Conservation (phyloP, 2,113 vertebrate genomes). For the Trichomycterus rosablanca region DNA sequence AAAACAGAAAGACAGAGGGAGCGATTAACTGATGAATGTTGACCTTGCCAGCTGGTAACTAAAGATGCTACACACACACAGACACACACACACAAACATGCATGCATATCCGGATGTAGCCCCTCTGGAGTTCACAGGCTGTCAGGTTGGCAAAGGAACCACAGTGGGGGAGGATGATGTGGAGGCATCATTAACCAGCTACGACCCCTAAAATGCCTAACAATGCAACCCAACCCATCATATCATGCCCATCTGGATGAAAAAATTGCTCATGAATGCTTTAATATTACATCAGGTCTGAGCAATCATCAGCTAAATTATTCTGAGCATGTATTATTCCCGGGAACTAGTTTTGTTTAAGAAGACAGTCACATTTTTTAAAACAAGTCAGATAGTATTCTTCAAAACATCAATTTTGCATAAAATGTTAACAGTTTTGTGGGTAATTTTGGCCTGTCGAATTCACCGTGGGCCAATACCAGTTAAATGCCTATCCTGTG, state of each 20-base stretch:
- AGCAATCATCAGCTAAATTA: neutral
- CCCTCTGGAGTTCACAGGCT: constrained; percentile 46
- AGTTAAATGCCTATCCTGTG: no score
- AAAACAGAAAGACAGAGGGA: constrained; percentile 43
- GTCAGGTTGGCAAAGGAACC: constrained; percentile 45
- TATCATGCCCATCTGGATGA: neutral
- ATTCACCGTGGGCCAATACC: no score
- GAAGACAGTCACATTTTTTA: neutral
- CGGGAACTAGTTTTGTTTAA: neutral
- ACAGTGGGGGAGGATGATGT: constrained; percentile 30
- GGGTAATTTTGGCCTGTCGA: no score
- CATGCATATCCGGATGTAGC: constrained; percentile 24
- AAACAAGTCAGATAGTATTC: neutral
- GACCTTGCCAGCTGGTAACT: constrained; percentile 59
- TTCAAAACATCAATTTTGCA: no score
- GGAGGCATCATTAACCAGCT: constrained; percentile 12
- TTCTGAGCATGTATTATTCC: neutral
- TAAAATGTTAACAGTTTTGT: no score
- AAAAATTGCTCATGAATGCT: neutral
- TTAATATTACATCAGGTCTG: neutral
- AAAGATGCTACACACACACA: constrained; percentile 39
- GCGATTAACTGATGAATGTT: constrained; percentile 38
- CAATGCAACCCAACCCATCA: neutral
- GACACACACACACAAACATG: constrained; percentile 22
- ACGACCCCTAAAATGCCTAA: constrained; percentile 9